Conservation (phyloP, 1,140 invertebrate genomes). For the Heliconius hermathena region DNA sequence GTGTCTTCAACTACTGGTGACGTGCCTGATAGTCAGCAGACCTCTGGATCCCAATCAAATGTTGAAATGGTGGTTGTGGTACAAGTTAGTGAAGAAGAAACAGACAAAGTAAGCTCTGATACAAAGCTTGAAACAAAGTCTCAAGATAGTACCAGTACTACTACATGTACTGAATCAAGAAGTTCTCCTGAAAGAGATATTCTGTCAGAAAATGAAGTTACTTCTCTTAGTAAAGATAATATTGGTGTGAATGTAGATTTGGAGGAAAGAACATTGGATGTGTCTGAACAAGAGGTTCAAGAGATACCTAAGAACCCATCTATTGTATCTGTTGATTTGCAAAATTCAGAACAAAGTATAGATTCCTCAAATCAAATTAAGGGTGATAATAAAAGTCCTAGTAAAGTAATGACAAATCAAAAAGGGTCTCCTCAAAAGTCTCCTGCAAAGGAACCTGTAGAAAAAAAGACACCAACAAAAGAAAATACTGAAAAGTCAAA, state of each 20-base stretch:
- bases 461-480: not conserved
- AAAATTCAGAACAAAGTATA: not conserved
- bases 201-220: conserved; percentile 8
- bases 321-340: not conserved
- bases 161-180: not conserved
- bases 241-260: not conserved
- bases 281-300: not conserved
- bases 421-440: not conserved
- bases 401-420: not conserved
- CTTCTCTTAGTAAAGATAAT: conserved; percentile 20
- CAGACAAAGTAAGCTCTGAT: conserved; percentile 33
- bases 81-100: conserved; percentile 55
- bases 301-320: not conserved
- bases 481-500: conserved; percentile 18
- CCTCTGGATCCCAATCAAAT: conserved; percentile 52
- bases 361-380: not conserved
- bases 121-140: conserved; percentile 12
- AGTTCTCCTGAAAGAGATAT: conserved; percentile 16
- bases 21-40: conserved; percentile 53
- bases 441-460: not conserved
- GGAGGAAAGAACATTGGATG: not conserved
- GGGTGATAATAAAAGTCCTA: not conserved
- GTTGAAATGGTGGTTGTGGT: conserved; percentile 65
- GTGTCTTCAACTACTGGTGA: conserved; percentile 66
- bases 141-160: conserved; percentile 10